Conservation (phyloP, 2,113 vertebrate species). For the Kryptolebias marmoratus region DNA sequence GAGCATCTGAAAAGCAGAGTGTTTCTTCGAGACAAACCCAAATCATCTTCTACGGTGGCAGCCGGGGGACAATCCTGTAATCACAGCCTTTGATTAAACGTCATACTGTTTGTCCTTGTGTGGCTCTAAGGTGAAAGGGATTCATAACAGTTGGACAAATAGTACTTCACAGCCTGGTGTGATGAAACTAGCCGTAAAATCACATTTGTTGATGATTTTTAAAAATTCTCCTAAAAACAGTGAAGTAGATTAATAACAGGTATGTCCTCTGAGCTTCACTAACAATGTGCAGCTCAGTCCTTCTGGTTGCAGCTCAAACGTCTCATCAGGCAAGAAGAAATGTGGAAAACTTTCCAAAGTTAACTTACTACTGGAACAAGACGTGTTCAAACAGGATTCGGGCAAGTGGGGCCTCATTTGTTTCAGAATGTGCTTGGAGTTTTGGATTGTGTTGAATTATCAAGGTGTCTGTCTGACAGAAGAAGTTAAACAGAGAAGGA, state of each 20-base stretch:
- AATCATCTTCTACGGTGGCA: too few species aligned
- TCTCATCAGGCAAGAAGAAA: conserved; percentile 17
- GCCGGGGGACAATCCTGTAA: background rate
- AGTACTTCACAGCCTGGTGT: background rate
- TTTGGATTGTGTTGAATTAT: background rate
- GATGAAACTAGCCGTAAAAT: background rate
- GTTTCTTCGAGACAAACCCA: background rate
- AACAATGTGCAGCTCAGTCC: conserved; percentile 20
- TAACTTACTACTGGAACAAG: background rate
- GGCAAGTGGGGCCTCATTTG: background rate
- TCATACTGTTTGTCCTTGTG: background rate
- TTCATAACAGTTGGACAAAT: background rate
- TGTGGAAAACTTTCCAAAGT: background rate
- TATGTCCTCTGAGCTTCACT: conserved; percentile 18
- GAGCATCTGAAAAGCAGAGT: background rate
- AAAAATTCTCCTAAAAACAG: background rate
- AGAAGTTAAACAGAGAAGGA: conserved; percentile 1
- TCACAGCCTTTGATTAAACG: background rate
- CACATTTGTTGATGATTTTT: background rate
- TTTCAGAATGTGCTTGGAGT: background rate
- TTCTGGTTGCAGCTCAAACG: conserved; percentile 22
- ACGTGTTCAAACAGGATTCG: background rate
- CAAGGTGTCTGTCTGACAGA: background rate
- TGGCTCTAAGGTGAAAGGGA: background rate
- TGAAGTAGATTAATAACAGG: background rate